Conservation (phyloP, 1,140 invertebrate genomes). For the Dinoponera quadriceps region DNA sequence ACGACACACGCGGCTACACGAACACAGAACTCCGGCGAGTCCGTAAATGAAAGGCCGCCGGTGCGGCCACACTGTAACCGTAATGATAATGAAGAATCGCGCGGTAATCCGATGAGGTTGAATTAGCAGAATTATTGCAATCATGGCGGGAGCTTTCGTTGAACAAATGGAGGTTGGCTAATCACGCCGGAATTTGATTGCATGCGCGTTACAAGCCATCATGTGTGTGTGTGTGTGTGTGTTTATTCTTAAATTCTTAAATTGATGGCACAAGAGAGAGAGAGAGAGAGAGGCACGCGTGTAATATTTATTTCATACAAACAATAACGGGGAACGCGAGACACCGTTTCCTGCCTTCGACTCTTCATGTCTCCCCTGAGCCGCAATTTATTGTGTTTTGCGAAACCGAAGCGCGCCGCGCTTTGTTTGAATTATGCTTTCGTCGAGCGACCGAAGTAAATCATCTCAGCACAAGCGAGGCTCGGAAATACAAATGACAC, state of each 20-base stretch:
- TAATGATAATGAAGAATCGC: conserved; percentile 17
- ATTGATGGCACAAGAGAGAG: neutral
- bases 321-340: neutral
- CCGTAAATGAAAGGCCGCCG: neutral
- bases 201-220: neutral
- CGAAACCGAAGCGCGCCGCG: too few relatives aligned
- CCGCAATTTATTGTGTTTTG: neutral
- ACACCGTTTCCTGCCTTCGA: neutral
- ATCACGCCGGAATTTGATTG: conserved; percentile 5
- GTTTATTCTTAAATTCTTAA: conserved; percentile 39
- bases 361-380: neutral
- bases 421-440: neutral
- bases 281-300: neutral
- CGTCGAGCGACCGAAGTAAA: neutral
- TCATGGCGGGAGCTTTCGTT: neutral
- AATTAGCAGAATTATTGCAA: conserved; percentile 50
- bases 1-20: neutral
- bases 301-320: neutral
- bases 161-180: conserved; percentile 9
- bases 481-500: neutral
- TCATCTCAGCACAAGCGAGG: neutral
- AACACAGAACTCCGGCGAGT: neutral
- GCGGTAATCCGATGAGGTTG: conserved; percentile 17
- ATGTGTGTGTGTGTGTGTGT: too few relatives aligned
- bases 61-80: neutral